Evolutionary conservation across 2,888 invertebrate species (phyloP).

Genomic region (Timema podura): DNA sequence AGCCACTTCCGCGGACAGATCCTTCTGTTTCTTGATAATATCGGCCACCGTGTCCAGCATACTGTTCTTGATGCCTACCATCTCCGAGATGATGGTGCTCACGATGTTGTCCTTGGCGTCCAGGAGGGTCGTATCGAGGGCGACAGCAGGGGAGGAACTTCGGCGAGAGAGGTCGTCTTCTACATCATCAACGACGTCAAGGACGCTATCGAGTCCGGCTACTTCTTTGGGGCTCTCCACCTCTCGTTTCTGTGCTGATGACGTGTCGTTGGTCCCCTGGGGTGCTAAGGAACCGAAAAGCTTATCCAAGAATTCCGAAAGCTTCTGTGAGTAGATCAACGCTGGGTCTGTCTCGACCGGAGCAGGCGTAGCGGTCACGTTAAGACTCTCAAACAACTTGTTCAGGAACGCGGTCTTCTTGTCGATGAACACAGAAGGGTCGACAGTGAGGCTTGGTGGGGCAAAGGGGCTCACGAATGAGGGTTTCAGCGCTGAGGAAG

Average conservation of each 20-base stretch:
- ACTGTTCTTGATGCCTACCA: conserved; percentile 25
- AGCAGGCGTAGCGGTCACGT: conserved; percentile 35
- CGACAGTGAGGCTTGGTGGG: conserved; percentile 13
- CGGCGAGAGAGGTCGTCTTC: not conserved
- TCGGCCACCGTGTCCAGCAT: conserved; percentile 38
- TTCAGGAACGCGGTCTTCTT: conserved; percentile 41
- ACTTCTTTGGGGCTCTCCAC: conserved; percentile 2
- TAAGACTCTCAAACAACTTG: conserved; percentile 39
- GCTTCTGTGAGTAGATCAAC: conserved; percentile 40
- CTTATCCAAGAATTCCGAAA: conserved; percentile 40
- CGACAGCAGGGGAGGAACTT: not conserved
- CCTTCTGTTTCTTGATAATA: conserved; percentile 39
- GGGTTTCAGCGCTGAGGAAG: not conserved
- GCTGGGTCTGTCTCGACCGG: conserved; percentile 33
- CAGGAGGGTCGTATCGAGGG: conserved; percentile 16
- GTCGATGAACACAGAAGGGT: conserved; percentile 32
- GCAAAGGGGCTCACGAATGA: not conserved
- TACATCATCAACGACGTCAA: not conserved
- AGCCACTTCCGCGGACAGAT: conserved; percentile 22
- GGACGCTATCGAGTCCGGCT: not conserved
- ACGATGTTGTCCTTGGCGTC: conserved; percentile 23
- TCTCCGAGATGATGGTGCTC: conserved; percentile 21
- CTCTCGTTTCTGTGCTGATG: conserved; percentile 18
- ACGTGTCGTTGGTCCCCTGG: conserved; percentile 36
- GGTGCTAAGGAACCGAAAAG: conserved; percentile 37